Base-by-base conservation (phyloP, 2,797 vertebrate species). In the Acanthornis magna region DNA sequence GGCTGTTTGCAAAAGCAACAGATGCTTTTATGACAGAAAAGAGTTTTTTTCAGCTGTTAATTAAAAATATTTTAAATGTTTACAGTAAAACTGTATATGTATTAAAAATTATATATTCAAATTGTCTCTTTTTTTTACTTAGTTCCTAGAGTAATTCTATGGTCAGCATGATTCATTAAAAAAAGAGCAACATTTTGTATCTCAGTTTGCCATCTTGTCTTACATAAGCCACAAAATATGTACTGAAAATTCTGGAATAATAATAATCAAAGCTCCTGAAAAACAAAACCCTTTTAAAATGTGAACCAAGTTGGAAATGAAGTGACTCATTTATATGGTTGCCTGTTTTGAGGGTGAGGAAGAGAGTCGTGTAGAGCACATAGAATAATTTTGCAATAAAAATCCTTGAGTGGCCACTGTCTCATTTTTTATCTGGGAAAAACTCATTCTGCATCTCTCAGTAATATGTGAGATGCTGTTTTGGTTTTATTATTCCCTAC, bases 61-160 rank as follows among this genome's bases (percentile, higher is more conserved):
- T 40, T 25, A 38, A 61, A 81, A 53, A 32, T 70, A 45, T 36
- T 67, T 85, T 42, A 0, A 70, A 36, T 66, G 5, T 2, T 19
- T 57, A 36, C 5, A n/a, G 8, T 5, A 42, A 13, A 90, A 66
- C 9, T 57, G 45, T 26, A 5, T 45, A 30, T n/a, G 32, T 45
- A 40, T 4, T 22, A 85, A 81, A 61, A 66, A 9, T 3, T 0
- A 29, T 29, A 30, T 25, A 27, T 40, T 85, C 2, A 74, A 79
- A 32, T 40, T 18, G 0, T 21, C 1, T 12, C 0, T 9, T 55
- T 66, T 61, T 58, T 36, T 29, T 1, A 45, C 18, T 61, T 63
- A 15, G 7, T 42, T 68, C 83, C 27, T 34, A n/a, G 21, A 13
- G 1, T 43, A 67, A 65, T 57, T 47, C 13, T 38, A 2, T 63